phyloP scores from a whole-genome alignment of 1,140 invertebrate genomes.

The Papilio dardanus region DNA sequence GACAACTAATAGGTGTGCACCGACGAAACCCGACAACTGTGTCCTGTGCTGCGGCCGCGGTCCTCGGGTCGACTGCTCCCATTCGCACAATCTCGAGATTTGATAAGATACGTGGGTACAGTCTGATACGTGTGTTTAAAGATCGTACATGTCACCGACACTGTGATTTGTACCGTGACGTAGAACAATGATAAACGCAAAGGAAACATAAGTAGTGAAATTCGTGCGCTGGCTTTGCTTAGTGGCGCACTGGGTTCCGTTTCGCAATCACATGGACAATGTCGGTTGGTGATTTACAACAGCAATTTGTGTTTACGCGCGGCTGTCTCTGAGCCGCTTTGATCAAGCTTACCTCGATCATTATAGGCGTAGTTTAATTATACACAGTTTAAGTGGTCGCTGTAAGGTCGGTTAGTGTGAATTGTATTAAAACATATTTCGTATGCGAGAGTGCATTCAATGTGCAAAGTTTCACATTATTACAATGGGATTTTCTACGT shows the following conservation, averaged over 20 bases:
- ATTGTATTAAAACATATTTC: not conserved
- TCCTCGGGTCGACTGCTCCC: slow-evolving; percentile 68
- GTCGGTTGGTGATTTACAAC: slow-evolving; percentile 42
- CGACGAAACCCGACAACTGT: slow-evolving; percentile 58
- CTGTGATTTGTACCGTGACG: slow-evolving; percentile 76
- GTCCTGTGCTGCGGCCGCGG: slow-evolving; percentile 50
- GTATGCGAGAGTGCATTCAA: not conserved
- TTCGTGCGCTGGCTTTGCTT: not conserved
- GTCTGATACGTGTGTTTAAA: slow-evolving; percentile 65
- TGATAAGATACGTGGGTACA: slow-evolving; percentile 63
- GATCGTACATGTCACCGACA: slow-evolving; percentile 63
- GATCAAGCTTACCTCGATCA: slow-evolving; percentile 51
- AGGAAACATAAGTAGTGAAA: slow-evolving; percentile 1
- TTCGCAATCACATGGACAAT: slow-evolving; percentile 34
- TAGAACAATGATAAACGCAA: slow-evolving; percentile 44
- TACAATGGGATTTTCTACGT: slow-evolving; percentile 3
- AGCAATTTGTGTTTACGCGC: slow-evolving; percentile 19
- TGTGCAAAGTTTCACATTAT: not conserved
- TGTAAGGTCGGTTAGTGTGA: slow-evolving; percentile 11
- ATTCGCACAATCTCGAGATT: slow-evolving; percentile 75
- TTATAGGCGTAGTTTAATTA: slow-evolving; percentile 39
- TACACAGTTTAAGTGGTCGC: slow-evolving; percentile 8
- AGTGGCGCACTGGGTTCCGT: slow-evolving; percentile 25
- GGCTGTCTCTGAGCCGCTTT: slow-evolving; percentile 33
- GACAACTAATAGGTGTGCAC: slow-evolving; percentile 60